phyloP scores from a whole-genome alignment of 2,797 vertebrate genomes.

The Coluber constrictor region DNA sequence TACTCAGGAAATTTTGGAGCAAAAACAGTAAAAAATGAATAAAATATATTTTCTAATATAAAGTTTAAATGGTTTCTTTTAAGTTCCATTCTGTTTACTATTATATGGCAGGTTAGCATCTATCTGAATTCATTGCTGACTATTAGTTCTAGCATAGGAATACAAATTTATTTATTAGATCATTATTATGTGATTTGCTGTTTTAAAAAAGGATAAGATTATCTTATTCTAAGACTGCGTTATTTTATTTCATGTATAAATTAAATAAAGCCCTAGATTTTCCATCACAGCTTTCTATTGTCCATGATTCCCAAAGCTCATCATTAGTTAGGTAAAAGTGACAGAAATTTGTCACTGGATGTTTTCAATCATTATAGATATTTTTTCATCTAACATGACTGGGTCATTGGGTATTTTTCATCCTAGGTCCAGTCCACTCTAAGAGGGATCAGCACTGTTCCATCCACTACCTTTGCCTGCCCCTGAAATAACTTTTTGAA shows the following conservation, averaged over 20 bases:
- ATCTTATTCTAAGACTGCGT: neutral
- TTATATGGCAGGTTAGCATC: neutral
- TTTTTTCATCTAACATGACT: neutral
- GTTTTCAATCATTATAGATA: neutral
- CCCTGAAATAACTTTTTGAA: neutral
- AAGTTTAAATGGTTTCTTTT: neutral
- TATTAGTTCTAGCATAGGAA: neutral
- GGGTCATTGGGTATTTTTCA: neutral
- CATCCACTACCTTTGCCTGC: neutral
- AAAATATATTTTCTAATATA: neutral
- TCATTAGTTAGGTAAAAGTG: neutral
- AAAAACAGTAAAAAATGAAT: neutral
- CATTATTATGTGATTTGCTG: neutral
- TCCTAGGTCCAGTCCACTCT: neutral
- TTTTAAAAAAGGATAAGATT: neutral
- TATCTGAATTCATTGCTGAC: neutral
- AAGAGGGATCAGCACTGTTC: neutral
- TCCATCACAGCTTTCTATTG: neutral
- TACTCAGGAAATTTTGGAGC: neutral
- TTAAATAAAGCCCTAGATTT: neutral
- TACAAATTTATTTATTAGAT: neutral
- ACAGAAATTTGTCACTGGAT: neutral
- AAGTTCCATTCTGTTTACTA: neutral
- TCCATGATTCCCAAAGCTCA: neutral
- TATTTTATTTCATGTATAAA: neutral